Conservation (phyloP, 2,113 vertebrate genomes). For the Leucosticte australis region DNA sequence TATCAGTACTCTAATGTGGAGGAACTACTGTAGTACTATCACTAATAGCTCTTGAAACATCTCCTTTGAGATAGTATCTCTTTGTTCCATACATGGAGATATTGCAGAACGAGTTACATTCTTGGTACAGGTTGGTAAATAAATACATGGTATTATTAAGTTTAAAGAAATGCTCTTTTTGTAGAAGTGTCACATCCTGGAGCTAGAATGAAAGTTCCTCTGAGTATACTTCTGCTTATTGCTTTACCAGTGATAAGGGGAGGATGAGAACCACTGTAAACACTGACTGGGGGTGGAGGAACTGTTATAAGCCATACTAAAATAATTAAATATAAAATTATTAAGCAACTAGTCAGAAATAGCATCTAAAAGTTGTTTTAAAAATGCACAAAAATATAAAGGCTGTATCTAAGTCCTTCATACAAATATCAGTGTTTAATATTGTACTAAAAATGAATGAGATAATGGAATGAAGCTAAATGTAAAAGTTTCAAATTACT, state of each 20-base stretch:
- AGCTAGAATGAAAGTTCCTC: background rate
- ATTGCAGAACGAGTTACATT: background rate
- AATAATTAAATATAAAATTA: background rate
- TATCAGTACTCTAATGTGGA: background rate
- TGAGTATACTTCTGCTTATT: background rate
- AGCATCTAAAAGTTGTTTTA: background rate
- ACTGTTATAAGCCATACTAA: background rate
- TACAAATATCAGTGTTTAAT: background rate
- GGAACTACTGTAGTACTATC: background rate
- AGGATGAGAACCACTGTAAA: background rate
- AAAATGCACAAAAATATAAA: background rate
- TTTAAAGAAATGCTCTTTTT: background rate
- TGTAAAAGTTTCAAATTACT: background rate
- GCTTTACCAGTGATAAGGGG: background rate
- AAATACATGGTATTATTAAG: background rate
- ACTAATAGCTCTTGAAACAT: background rate
- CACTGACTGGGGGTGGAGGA: background rate
- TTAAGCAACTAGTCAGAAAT: background rate
- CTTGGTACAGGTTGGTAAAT: background rate
- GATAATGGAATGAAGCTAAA: background rate
- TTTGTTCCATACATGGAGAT: background rate
- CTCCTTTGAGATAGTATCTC: background rate
- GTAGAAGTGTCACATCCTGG: background rate
- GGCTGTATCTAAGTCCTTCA: background rate
- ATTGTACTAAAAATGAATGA: background rate